These are phyloP conservation scores for Stenchaetothrips biformis DNA, from an alignment of 2,888 invertebrate species.

Conservation along the genomic window DNA sequence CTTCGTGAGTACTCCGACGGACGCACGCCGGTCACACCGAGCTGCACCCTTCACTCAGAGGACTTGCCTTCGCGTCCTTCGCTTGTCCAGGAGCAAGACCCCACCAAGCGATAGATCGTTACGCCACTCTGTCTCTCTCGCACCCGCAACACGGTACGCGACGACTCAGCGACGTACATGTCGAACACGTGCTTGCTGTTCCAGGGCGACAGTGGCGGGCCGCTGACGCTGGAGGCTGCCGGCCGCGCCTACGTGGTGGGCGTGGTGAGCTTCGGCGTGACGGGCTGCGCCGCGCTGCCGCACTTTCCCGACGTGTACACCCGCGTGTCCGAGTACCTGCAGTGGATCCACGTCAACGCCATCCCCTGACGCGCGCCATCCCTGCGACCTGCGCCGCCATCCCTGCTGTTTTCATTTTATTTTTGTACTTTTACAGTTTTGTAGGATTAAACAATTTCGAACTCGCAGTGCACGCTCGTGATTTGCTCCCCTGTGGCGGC, in stretches of 20 bases:
- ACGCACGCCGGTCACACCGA: too few species aligned
- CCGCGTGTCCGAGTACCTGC: slow-evolving; percentile 42
- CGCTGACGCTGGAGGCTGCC: slow-evolving; percentile 41
- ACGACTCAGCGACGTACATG: too few species aligned
- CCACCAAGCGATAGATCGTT: too few species aligned
- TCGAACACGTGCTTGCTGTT: slow-evolving; percentile 30
- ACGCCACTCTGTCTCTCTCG: too few species aligned
- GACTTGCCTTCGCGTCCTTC: too few species aligned
- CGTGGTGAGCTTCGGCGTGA: slow-evolving; percentile 46
- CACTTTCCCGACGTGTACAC: slow-evolving; percentile 46
- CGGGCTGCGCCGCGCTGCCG: slow-evolving; percentile 44
- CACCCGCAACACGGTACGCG: too few species aligned
- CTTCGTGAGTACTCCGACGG: slow-evolving; percentile 46
- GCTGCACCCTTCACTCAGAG: too few species aligned
- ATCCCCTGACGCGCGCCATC: slow-evolving; percentile 26
- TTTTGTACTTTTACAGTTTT: too few species aligned
- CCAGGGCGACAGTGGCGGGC: slow-evolving; percentile 41
- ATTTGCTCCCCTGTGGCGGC: too few species aligned
- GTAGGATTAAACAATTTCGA: too few species aligned
- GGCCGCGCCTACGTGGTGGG: slow-evolving; percentile 43
- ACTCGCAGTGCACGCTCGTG: too few species aligned
- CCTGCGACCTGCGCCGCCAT: not conserved
- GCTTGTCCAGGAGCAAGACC: too few species aligned
- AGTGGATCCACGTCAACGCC: slow-evolving; percentile 43
- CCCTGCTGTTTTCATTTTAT: not conserved